Evolutionary conservation across 2,113 vertebrate genomes (phyloP).

Genomic region (Lepisosteus osseus): DNA sequence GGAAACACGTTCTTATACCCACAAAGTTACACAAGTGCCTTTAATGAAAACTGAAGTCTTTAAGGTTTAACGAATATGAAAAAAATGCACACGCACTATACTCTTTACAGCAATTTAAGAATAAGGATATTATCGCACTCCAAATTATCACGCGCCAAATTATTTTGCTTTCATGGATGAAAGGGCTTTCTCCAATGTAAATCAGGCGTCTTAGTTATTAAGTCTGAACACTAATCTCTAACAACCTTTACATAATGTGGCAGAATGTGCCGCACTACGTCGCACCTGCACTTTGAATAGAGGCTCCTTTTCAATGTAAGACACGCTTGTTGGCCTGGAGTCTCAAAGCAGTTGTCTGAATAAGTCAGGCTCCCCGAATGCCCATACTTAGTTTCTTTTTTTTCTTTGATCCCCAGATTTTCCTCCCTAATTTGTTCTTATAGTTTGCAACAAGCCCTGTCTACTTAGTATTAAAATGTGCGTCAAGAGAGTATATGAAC

Average conservation of each 20-base stretch:
- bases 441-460: constrained; percentile 79
- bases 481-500: constrained; percentile 27
- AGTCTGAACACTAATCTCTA: constrained; percentile 90
- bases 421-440: constrained; percentile 86
- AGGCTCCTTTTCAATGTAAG: constrained; percentile 84
- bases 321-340: constrained; percentile 95
- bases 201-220: constrained; percentile 87
- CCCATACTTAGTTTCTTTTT: constrained; percentile 75
- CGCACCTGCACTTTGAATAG: constrained; percentile 99
- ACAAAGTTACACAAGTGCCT: no score
- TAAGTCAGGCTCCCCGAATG: constrained; percentile 84
- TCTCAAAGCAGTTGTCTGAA: constrained; percentile 89
- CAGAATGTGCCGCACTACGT: constrained; percentile 86
- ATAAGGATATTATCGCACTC: constrained; percentile 73
- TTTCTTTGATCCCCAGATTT: constrained; percentile 85
- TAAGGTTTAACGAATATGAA: no score
- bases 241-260: constrained; percentile 93
- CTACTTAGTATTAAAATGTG: constrained; percentile 41
- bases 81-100: no score
- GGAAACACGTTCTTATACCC: no score
- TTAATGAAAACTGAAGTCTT: no score
- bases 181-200: constrained; percentile 77
- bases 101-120: constrained; percentile 44
- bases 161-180: constrained; percentile 89
- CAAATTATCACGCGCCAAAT: constrained; percentile 73